phyloP scores from a whole-genome alignment of 1,140 invertebrate genomes.

The Nebria ingens region DNA sequence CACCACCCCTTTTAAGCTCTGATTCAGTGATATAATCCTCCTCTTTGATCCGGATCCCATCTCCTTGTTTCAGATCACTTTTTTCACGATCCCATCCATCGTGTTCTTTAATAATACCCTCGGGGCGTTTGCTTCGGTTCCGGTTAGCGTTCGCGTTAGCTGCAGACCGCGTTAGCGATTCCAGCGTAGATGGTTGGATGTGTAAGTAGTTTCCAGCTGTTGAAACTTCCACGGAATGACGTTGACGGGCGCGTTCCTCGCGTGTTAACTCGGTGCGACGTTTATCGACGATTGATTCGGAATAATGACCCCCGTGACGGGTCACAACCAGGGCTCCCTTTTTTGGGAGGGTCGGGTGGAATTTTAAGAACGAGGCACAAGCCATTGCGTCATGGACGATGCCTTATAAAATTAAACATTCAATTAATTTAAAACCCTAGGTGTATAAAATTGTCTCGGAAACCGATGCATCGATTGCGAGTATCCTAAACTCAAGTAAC shows the following conservation, averaged over 20 bases:
- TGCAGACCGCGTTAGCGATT: constrained; percentile 62
- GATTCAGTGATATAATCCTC: too few species aligned
- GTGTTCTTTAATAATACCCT: constrained; percentile 47
- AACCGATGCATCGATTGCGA: too few species aligned
- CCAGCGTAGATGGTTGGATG: constrained; percentile 65
- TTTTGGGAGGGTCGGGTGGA: constrained; percentile 80
- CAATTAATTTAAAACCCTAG: too few species aligned
- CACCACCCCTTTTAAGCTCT: too few species aligned
- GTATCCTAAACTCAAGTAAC: too few species aligned
- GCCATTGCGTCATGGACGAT: constrained; percentile 97
- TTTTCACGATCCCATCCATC: too few species aligned
- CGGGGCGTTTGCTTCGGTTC: constrained; percentile 40
- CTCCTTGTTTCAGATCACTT: too few species aligned
- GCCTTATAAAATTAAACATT: constrained; percentile 33
- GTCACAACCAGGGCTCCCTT: constrained; percentile 66
- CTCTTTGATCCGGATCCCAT: too few species aligned
- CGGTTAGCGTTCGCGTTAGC: constrained; percentile 60
- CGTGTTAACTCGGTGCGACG: constrained; percentile 38
- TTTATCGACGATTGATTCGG: constrained; percentile 31
- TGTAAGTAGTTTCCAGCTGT: constrained; percentile 63
- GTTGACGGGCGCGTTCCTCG: constrained; percentile 54
- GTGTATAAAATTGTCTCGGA: too few species aligned
- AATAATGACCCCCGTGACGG: constrained; percentile 25
- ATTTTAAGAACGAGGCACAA: constrained; percentile 90
- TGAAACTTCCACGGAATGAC: constrained; percentile 79